These are phyloP conservation scores for Crocallis elinguaria DNA, from an alignment of 2,888 invertebrate genomes.

Conservation along the genomic window DNA sequence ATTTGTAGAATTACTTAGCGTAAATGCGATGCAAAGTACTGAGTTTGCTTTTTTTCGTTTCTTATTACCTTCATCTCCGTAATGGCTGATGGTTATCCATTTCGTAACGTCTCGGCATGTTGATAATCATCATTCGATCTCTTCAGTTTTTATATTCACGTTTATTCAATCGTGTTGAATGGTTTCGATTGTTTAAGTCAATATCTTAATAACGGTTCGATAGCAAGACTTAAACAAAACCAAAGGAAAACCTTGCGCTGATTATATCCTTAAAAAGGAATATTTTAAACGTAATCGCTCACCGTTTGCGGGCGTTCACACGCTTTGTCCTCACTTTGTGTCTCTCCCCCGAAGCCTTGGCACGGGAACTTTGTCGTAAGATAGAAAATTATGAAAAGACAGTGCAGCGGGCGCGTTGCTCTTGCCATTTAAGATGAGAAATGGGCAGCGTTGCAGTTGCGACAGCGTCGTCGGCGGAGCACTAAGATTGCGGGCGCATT, in stretches of 20 bases:
- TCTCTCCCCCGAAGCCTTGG: slow-evolving; percentile 10
- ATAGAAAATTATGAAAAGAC: slow-evolving; percentile 44
- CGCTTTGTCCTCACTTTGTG: slow-evolving; percentile 32
- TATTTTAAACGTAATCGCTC: slow-evolving; percentile 28
- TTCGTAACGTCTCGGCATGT: background rate
- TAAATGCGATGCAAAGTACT: background rate
- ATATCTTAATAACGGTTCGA: background rate
- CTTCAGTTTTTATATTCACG: too few species aligned
- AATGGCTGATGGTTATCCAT: too few species aligned
- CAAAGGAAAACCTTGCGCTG: slow-evolving; percentile 18
- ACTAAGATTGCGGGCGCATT: slow-evolving; percentile 72
- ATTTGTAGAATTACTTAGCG: too few species aligned
- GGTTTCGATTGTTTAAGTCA: background rate
- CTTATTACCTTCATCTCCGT: too few species aligned
- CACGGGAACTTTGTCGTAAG: slow-evolving; percentile 30
- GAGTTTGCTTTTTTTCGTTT: too few species aligned
- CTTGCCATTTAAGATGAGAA: slow-evolving; percentile 77
- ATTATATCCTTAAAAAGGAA: slow-evolving; percentile 26
- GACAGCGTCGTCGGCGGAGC: slow-evolving; percentile 58
- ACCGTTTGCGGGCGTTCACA: slow-evolving; percentile 33
- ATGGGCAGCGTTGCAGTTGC: slow-evolving; percentile 72
- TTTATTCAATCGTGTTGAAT: background rate
- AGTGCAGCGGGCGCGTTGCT: slow-evolving; percentile 54
- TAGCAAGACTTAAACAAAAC: slow-evolving; percentile 15
- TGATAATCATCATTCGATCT: background rate